Evolutionary conservation across 2,113 vertebrate species (phyloP), one percentile per base, ranked within the genome.

Genomic region (Anoura caudifer): DNA sequence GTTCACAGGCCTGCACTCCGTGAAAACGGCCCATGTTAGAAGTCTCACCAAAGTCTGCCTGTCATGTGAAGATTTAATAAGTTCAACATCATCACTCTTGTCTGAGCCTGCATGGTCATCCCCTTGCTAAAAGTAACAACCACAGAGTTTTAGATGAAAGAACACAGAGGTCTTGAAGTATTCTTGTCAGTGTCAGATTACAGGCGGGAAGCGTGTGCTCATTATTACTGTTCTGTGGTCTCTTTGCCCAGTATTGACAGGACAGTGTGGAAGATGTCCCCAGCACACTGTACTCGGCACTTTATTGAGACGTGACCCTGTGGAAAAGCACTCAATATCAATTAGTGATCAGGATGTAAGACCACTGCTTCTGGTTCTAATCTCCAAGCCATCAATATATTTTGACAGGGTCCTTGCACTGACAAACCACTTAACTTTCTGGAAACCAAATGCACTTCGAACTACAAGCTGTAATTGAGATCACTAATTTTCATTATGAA

Each of bases 291-390:
- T 12, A 15, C 28, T 15, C 3, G 0, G n/a, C 22, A 84, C 81
- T 81, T 73, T 43, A 56, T 43, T 80, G 91, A 91, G 91, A 87
- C 65, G 2, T 91, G 90, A 80, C 73, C 86, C 79, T 6, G 16
- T 45, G 82, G 52, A 82, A 90, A 41, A 94, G 76, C 87, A 69
- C 82, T 97, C 72, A 2, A 24, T 96, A 70, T 65, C 93, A 86
- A 61, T 96, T 92, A 94, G 79, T 70, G 82, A 94, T 56, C 72
- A 59, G 56, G 56, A 83, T 89, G 50, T 92, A 77, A 70, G 90
- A 56, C 85, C 72, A 50, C 87, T 33, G 11, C 45, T 81, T 95
- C 86, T 79, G 92, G 38, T 76, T 94, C 87, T 93, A 19, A 76
- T 75, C 50, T 77, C 73, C 89, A 43, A 70, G 50, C 28, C 56